Conservation (phyloP, 1,140 invertebrate species). For the Lepidurus couesii region DNA sequence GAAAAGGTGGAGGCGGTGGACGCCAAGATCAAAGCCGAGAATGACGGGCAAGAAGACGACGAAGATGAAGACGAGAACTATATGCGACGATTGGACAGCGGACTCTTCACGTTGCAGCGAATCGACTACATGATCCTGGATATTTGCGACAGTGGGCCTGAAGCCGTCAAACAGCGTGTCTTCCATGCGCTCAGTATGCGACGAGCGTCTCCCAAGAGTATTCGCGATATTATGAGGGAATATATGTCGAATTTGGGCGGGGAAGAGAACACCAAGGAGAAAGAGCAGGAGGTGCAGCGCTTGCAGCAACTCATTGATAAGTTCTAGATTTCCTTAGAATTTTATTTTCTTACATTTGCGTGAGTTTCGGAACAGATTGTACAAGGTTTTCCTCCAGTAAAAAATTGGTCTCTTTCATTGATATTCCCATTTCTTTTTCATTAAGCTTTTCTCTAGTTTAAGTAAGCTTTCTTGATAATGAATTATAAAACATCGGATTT, state of each 20-base stretch:
- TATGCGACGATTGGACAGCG: slow-evolving; percentile 79
- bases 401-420: background rate
- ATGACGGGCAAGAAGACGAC: slow-evolving; percentile 47
- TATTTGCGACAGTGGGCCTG: slow-evolving; percentile 68
- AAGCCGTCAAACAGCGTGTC: slow-evolving; percentile 78
- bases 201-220: slow-evolving; percentile 87
- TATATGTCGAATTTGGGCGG: background rate
- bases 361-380: background rate
- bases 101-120: slow-evolving; percentile 90
- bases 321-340: background rate
- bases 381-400: background rate
- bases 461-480: too few species aligned
- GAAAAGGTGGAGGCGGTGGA: slow-evolving; percentile 88
- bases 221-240: slow-evolving; percentile 85
- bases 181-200: slow-evolving; percentile 81
- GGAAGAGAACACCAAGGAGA: background rate
- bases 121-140: slow-evolving; percentile 94
- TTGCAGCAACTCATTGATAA: background rate
- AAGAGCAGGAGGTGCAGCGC: background rate
- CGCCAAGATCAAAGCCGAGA: slow-evolving; percentile 59
- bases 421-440: too few species aligned
- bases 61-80: slow-evolving; percentile 76
- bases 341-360: background rate
- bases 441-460: too few species aligned
- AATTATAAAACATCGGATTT: too few species aligned